A percentile compares a stretch with the other conserved stretches of the same genome.
Conservation (phyloP, 2,113 vertebrate genomes). For the Podiceps cristatus region DNA sequence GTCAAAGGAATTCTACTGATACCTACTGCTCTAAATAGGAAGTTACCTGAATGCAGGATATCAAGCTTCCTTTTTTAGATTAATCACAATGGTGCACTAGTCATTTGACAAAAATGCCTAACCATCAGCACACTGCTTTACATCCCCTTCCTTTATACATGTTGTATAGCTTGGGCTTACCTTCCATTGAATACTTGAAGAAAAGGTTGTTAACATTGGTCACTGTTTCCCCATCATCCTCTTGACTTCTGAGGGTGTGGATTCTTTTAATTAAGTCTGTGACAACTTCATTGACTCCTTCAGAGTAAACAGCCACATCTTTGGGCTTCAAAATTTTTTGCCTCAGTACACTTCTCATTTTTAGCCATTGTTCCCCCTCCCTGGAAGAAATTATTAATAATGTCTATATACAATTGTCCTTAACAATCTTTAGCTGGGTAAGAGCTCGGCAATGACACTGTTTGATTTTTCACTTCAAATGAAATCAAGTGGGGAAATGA, state of each 20-base stretch:
- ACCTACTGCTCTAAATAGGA: not conserved
- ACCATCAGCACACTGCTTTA: not conserved
- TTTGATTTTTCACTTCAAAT: not conserved
- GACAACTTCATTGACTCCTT: conserved; percentile 87
- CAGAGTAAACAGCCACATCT: conserved; percentile 86
- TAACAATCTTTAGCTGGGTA: not conserved
- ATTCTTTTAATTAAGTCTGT: conserved; percentile 87
- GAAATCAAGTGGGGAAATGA: not conserved
- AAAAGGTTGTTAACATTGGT: conserved; percentile 89
- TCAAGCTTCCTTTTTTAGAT: not conserved
- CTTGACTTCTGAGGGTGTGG: conserved; percentile 74
- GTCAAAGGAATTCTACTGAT: not conserved
- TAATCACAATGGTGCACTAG: not conserved
- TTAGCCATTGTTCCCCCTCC: conserved; percentile 90
- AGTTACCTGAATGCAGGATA: not conserved
- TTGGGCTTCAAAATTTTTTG: conserved; percentile 91
- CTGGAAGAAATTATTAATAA: conserved; percentile 71
- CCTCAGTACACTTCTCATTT: conserved; percentile 89
- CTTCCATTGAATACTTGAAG: conserved; percentile 97
- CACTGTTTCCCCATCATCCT: conserved; percentile 81
- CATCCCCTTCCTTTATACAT: not conserved
- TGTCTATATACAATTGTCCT: not conserved
- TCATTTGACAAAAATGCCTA: not conserved
- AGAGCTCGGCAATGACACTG: not conserved
- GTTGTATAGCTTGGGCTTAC: conserved; percentile 63